A percentile compares a stretch with the other conserved stretches of the same genome.
Conservation (phyloP, 2,113 vertebrate genomes). For the Numenius arquata region DNA sequence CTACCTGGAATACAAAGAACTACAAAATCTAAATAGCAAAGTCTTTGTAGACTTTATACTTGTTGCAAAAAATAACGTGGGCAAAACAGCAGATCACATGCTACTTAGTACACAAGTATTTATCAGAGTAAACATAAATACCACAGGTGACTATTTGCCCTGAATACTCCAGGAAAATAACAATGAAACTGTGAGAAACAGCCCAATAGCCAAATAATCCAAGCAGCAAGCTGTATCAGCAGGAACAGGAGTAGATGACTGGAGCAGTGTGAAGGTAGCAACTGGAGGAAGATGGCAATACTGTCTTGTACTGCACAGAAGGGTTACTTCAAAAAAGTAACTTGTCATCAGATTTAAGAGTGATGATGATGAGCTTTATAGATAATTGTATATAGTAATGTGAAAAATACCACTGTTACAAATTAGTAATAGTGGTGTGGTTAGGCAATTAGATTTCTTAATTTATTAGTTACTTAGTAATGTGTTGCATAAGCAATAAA, state of each 20-base stretch:
- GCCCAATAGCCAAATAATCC: not conserved
- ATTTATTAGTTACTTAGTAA: not conserved
- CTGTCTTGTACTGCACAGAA: not conserved
- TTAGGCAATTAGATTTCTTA: not conserved
- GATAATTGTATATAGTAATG: not conserved
- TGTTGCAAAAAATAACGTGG: not conserved
- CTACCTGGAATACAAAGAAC: not conserved
- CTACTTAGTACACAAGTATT: not conserved
- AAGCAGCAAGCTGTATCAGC: not conserved
- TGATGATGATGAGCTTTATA: not conserved
- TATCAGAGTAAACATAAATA: not conserved
- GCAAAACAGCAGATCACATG: not conserved
- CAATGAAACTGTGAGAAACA: not conserved
- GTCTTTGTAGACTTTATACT: not conserved
- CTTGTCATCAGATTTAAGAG: not conserved
- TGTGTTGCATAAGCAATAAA: not conserved
- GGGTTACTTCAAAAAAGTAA: not conserved
- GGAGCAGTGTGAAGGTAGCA: not conserved
- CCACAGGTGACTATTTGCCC: not conserved
- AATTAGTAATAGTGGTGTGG: not conserved
- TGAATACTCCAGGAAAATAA: not conserved
- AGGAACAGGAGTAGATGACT: not conserved
- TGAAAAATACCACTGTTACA: not conserved
- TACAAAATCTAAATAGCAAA: not conserved
- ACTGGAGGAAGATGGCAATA: not conserved